phyloP scores from a whole-genome alignment of 2,113 vertebrate species.

The Procapra przewalskii region DNA sequence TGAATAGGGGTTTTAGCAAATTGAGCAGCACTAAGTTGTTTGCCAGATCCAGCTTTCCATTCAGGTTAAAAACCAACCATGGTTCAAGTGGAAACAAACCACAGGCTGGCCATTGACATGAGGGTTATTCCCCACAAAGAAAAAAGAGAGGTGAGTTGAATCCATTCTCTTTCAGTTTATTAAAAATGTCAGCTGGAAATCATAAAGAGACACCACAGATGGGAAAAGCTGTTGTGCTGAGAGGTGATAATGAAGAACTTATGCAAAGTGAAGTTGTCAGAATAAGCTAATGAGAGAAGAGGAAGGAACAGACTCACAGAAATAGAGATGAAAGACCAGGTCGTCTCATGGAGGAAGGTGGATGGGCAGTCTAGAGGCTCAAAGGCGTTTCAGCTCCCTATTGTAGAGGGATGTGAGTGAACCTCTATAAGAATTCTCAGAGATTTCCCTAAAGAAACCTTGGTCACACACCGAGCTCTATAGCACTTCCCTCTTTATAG shows the following conservation, averaged over 20 bases:
- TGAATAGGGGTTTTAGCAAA: background rate
- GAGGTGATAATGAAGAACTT: background rate
- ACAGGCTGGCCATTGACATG: background rate
- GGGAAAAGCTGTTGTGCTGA: background rate
- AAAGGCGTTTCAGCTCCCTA: background rate
- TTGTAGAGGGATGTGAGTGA: background rate
- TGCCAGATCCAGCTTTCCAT: background rate
- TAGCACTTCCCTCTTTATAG: background rate
- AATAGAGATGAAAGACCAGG: background rate
- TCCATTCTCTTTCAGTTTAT: background rate
- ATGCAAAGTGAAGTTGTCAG: background rate
- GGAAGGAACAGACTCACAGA: background rate
- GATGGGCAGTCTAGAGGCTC: background rate
- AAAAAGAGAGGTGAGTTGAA: background rate
- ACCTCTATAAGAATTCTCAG: background rate
- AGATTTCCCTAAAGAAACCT: background rate
- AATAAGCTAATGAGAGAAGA: background rate
- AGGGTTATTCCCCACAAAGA: background rate
- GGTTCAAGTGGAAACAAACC: background rate
- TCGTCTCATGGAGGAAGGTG: background rate
- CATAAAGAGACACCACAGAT: background rate
- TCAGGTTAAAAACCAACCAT: background rate
- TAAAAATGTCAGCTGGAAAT: background rate
- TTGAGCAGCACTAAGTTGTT: background rate
- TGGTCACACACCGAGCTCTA: background rate